Percentiles rank a stretch among this genome's conserved stretches.
Evolutionary conservation across 1,140 invertebrate species (phyloP).

Genomic region (Drosophila virilis): DNA sequence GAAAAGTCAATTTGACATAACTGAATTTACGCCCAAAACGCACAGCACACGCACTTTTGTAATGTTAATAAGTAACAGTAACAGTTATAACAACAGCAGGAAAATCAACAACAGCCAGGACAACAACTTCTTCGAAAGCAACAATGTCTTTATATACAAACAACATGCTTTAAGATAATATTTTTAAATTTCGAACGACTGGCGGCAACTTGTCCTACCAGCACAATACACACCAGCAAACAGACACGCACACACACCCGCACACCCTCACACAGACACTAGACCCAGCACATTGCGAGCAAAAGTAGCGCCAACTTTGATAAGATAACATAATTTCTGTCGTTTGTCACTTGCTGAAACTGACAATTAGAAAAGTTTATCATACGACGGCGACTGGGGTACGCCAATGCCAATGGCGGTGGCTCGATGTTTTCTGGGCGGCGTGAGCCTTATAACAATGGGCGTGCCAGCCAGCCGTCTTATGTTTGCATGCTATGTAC

Average conservation of each 20-base stretch:
- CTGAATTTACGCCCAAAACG: constrained; percentile 66
- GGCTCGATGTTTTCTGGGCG: constrained; percentile 6
- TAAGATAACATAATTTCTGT: constrained; percentile 83
- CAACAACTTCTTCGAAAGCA: constrained; percentile 10
- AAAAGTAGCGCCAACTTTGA: constrained; percentile 76
- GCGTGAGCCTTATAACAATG: constrained; percentile 42
- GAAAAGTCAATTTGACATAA: constrained; percentile 71
- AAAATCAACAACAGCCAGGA: constrained; percentile 6
- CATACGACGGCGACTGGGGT: constrained; percentile 55
- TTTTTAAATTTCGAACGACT: constrained; percentile 63
- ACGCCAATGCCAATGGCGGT: constrained; percentile 15
- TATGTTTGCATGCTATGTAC: constrained; percentile 64
- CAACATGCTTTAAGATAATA: constrained; percentile 67
- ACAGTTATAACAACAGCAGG: constrained; percentile 4
- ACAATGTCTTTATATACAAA: constrained; percentile 27
- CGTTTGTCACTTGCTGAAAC: constrained; percentile 82
- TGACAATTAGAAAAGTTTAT: constrained; percentile 83
- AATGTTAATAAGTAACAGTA: constrained; percentile 70
- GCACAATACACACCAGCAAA: constrained; percentile 24
- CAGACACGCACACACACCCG: not conserved
- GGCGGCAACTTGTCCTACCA: constrained; percentile 43
- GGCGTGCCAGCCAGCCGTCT: constrained; percentile 43
- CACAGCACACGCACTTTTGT: constrained; percentile 62
- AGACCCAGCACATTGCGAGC: constrained; percentile 41
- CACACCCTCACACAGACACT: not conserved